phyloP scores from a whole-genome alignment of 2,797 vertebrate species.

The Oreochromis grahami region DNA sequence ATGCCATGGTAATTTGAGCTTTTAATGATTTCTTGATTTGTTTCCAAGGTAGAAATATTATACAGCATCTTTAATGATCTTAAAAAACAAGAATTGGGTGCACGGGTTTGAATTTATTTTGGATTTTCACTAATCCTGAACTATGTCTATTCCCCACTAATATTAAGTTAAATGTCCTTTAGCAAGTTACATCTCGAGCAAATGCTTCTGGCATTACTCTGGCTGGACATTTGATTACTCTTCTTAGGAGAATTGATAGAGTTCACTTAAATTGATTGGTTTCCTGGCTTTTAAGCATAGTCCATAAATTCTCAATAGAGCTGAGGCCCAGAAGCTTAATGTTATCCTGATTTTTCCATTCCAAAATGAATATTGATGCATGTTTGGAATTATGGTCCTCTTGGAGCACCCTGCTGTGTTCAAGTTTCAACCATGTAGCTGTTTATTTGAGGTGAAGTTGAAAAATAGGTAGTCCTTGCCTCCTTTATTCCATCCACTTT shows the following conservation, averaged over 20 bases:
- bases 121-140: not conserved
- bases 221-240: not conserved
- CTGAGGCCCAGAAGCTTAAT: not conserved
- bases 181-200: not conserved
- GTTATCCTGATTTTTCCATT: not conserved
- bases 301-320: not conserved
- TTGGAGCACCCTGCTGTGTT: not conserved
- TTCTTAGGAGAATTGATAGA: accelerated
- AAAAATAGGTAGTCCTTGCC: too few species aligned
- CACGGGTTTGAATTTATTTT: not conserved
- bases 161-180: not conserved
- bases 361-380: not conserved
- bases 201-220: not conserved
- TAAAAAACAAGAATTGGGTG: not conserved
- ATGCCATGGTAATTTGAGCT: not conserved
- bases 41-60: not conserved
- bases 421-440: too few species aligned
- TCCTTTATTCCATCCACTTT: too few species aligned
- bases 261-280: not conserved
- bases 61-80: not conserved
- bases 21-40: not conserved
- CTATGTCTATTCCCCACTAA: accelerated
- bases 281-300: not conserved
- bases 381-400: accelerated
- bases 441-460: too few species aligned